Percentiles rank a stretch among this genome's conserved stretches.
These are phyloP conservation scores for Meloidogyne hapla DNA, from an alignment of 1,140 invertebrate species.

Conservation along the genomic window DNA sequence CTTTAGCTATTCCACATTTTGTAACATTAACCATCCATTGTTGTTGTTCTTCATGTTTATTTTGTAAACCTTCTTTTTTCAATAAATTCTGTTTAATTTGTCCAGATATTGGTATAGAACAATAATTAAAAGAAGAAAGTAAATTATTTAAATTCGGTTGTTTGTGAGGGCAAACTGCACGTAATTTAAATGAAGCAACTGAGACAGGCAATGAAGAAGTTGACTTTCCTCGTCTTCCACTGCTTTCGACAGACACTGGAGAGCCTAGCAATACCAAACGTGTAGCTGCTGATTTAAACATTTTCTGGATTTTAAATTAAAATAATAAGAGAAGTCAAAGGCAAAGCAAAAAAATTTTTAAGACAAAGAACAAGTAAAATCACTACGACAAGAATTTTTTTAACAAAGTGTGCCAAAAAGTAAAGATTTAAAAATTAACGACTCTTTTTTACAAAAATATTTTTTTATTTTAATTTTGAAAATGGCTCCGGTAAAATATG, in stretches of 20 bases:
- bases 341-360: too few relatives aligned
- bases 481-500: too few relatives aligned
- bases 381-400: too few relatives aligned
- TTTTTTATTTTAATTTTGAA: too few relatives aligned
- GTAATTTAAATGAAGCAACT: neutral
- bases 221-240: neutral
- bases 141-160: neutral
- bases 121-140: neutral
- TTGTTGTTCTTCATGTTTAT: neutral
- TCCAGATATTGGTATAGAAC: neutral
- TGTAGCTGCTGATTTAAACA: constrained; percentile 1
- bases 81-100: neutral
- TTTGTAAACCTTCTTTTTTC: neutral
- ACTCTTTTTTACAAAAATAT: too few relatives aligned
- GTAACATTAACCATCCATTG: constrained; percentile 67
- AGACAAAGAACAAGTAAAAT: too few relatives aligned
- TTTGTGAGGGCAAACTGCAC: neutral
- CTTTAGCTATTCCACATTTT: constrained; percentile 86
- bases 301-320: neutral
- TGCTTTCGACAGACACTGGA: neutral
- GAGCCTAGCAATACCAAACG: neutral
- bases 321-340: too few relatives aligned
- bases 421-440: too few relatives aligned
- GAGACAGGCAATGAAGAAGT: neutral
- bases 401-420: too few relatives aligned